Conservation (phyloP, 2,888 invertebrate species). For the Merodon equestris region DNA sequence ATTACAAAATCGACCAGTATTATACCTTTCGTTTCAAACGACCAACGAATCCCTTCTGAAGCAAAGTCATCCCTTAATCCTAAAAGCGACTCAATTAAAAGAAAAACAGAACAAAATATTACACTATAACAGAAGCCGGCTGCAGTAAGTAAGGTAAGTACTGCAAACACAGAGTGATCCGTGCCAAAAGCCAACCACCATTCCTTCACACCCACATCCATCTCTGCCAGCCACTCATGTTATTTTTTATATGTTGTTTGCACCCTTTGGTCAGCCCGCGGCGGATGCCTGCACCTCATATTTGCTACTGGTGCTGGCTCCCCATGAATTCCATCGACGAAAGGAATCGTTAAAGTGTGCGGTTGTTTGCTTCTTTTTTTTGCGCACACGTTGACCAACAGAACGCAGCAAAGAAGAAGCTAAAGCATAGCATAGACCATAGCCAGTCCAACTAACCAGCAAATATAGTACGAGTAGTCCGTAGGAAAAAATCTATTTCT, state of each 20-base stretch:
- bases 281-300: conserved; percentile 12
- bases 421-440: too few relatives aligned
- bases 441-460: neutral
- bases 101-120: neutral
- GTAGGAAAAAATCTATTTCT: conserved; percentile 13
- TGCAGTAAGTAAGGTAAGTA: neutral
- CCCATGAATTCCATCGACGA: conserved; percentile 12
- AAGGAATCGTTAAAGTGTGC: too few relatives aligned
- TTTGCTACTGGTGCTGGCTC: neutral
- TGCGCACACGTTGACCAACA: neutral
- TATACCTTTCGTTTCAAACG: too few relatives aligned
- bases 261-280: neutral
- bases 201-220: conserved; percentile 6
- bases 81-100: conserved; percentile 8
- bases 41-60: neutral
- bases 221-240: neutral
- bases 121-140: too few relatives aligned
- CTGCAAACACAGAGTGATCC: conserved; percentile 5
- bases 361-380: neutral
- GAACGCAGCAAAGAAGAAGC: conserved; percentile 3
- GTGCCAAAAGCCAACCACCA: conserved; percentile 7
- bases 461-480: too few relatives aligned
- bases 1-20: too few relatives aligned
- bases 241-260: neutral
- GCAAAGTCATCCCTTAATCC: neutral